phyloP scores from a whole-genome alignment of 92 coral and sea anemone species.

The Zoanthus sociatus region DNA sequence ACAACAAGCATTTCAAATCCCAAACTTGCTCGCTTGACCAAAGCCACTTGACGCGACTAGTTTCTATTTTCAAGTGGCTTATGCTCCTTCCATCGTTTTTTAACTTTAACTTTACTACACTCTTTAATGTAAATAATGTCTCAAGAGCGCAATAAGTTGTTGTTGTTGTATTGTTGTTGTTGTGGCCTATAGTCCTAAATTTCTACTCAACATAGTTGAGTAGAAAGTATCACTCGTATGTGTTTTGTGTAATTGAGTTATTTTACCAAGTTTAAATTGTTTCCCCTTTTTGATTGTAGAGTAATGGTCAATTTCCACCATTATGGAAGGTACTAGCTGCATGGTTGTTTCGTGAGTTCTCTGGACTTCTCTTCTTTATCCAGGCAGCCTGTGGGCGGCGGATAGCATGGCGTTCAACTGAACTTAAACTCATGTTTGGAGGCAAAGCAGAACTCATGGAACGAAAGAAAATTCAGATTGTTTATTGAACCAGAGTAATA shows the following conservation, averaged over 20 bases:
- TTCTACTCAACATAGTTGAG: not conserved
- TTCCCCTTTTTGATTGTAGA: constrained; percentile 48
- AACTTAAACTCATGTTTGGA: constrained; percentile 83
- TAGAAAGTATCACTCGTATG: not conserved
- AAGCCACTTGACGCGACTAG: too few species aligned
- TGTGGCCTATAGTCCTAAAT: not conserved
- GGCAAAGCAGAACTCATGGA: constrained; percentile 96
- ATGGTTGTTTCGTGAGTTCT: constrained; percentile 92
- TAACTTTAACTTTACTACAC: too few species aligned
- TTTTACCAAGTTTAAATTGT: not conserved
- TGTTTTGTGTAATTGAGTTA: not conserved
- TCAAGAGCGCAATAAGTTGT: too few species aligned
- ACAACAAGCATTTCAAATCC: too few species aligned
- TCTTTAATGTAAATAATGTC: too few species aligned
- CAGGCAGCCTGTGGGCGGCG: constrained; percentile 93
- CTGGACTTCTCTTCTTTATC: constrained; percentile 79
- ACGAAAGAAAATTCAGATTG: constrained; percentile 56
- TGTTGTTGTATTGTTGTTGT: too few species aligned
- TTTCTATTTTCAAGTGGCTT: too few species aligned
- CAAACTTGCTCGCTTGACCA: too few species aligned
- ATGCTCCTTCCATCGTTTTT: too few species aligned
- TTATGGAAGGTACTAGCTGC: constrained; percentile 80
- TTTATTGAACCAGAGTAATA: not conserved
- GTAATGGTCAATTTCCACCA: constrained; percentile 79
- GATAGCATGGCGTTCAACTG: constrained; percentile 96